phyloP scores from a whole-genome alignment of 2,797 vertebrate genomes.

The Bufotes viridis region DNA sequence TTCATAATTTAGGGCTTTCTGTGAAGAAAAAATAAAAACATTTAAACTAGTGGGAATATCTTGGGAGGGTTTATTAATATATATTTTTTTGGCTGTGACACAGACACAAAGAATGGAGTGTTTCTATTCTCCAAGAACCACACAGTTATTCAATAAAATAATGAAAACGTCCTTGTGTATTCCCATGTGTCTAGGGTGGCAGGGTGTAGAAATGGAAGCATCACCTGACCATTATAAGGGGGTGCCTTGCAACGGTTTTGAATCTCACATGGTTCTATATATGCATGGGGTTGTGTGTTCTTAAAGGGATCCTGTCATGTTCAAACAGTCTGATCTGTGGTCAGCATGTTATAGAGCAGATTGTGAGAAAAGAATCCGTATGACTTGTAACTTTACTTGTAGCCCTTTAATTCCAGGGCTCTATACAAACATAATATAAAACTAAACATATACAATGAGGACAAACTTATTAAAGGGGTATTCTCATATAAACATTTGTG shows the following conservation, averaged over 20 bases:
- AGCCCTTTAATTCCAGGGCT: no score
- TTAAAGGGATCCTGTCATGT: neutral
- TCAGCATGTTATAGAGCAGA: no score
- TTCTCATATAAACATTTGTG: no score
- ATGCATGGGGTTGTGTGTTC: neutral
- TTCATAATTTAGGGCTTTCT: conserved; percentile 75
- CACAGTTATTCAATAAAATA: conserved; percentile 80
- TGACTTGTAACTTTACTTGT: no score
- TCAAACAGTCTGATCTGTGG: no score
- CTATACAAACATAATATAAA: no score
- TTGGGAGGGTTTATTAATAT: conserved; percentile 66
- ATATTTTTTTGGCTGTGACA: conserved; percentile 77
- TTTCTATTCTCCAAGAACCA: conserved; percentile 76
- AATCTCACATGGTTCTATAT: neutral
- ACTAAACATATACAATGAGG: no score
- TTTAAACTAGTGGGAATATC: conserved; percentile 64
- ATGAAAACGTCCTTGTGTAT: conserved; percentile 63
- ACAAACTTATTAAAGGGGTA: no score
- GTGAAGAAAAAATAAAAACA: conserved; percentile 59
- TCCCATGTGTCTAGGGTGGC: neutral
- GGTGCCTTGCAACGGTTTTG: neutral
- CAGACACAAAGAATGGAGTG: conserved; percentile 72
- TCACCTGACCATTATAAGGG: neutral
- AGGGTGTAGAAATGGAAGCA: neutral
- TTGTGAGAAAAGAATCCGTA: no score